A percentile compares a stretch with the other conserved stretches of the same genome.
Evolutionary conservation across 2,797 vertebrate species (phyloP).

Genomic region (Saxicola maurus): DNA sequence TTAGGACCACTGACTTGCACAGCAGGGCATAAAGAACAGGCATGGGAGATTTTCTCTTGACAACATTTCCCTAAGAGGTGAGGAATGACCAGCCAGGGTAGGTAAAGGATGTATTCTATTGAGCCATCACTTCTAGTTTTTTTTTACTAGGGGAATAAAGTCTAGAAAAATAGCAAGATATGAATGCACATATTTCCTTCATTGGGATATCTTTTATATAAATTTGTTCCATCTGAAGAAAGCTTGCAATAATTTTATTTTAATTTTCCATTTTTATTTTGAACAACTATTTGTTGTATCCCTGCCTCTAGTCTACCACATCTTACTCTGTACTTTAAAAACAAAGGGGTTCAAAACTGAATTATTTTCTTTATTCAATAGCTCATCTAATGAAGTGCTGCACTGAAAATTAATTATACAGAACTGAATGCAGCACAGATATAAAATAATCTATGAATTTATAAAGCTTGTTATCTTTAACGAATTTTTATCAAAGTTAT

Average conservation of each 20-base stretch:
- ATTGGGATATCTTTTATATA: background rate
- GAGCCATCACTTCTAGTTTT: rapidly evolving
- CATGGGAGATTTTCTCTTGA: background rate
- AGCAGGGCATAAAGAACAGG: background rate
- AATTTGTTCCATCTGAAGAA: background rate
- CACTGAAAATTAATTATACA: background rate
- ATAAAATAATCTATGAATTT: background rate
- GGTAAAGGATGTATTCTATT: background rate
- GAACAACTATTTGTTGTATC: background rate
- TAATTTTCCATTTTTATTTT: background rate
- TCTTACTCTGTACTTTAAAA: background rate
- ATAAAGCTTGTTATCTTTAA: background rate
- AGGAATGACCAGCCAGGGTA: background rate
- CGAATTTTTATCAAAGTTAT: background rate
- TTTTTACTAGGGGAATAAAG: background rate
- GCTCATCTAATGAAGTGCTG: background rate
- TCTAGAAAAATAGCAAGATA: background rate
- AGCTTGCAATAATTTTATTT: background rate
- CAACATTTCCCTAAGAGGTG: background rate
- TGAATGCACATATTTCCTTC: background rate
- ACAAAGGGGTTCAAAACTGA: background rate
- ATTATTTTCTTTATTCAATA: background rate
- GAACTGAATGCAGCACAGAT: background rate
- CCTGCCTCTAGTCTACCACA: background rate
- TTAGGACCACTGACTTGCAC: background rate